Percentiles rank a stretch among this genome's conserved stretches.
Conservation (phyloP, 2,888 invertebrate species). For the Macrosoma leucophasiata region DNA sequence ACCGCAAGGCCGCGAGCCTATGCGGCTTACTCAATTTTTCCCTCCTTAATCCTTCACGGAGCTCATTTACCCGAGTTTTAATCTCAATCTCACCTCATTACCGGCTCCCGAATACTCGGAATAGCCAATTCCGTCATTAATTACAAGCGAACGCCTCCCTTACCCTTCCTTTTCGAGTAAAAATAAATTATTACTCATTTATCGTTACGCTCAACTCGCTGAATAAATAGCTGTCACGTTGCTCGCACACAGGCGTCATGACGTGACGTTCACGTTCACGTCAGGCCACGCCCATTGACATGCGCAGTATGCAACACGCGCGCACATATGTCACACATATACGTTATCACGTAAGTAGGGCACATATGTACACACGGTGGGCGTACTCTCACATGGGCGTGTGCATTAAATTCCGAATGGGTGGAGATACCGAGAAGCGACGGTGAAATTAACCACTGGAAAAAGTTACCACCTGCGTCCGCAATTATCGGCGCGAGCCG, state of each 20-base stretch:
- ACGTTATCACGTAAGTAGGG: constrained; percentile 48
- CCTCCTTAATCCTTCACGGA: constrained; percentile 57
- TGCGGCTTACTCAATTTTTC: constrained; percentile 30
- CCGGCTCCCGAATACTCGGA: constrained; percentile 68
- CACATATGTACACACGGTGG: constrained; percentile 47
- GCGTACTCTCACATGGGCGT: constrained; percentile 57
- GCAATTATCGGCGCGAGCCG: constrained; percentile 70
- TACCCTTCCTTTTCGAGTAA: constrained; percentile 70
- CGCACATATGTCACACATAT: constrained; percentile 49
- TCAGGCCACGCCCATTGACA: constrained; percentile 56
- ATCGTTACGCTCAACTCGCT: constrained; percentile 51
- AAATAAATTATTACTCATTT: constrained; percentile 75
- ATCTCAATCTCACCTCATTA: constrained; percentile 74
- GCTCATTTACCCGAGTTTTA: constrained; percentile 70
- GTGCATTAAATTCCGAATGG: constrained; percentile 40
- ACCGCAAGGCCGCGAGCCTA: constrained; percentile 4
- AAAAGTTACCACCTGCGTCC: constrained; percentile 63
- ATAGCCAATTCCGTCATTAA: constrained; percentile 74
- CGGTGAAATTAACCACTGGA: constrained; percentile 25
- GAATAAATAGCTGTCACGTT: constrained; percentile 65
- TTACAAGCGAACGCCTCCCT: constrained; percentile 53
- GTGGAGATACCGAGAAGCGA: constrained; percentile 32
- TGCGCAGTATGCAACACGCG: constrained; percentile 57
- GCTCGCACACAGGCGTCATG: constrained; percentile 40
- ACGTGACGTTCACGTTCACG: constrained; percentile 50